These are phyloP conservation scores for Glomeris marginata DNA, from an alignment of 2,888 invertebrate species.

Conservation along the genomic window DNA sequence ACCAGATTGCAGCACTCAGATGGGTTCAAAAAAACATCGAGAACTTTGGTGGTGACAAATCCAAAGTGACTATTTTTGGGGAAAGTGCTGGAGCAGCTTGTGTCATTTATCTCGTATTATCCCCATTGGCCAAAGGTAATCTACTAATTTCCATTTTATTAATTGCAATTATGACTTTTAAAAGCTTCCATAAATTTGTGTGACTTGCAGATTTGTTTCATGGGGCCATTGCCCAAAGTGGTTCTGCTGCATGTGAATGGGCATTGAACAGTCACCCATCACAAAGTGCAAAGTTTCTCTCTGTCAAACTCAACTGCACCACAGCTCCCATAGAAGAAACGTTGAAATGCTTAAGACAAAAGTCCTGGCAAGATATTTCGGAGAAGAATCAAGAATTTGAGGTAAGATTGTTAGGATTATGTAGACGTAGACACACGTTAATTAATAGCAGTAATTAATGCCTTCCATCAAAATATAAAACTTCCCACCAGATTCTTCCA, in stretches of 20 bases:
- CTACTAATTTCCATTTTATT: background rate
- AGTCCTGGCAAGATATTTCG: too few relatives aligned
- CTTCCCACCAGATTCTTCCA: too few relatives aligned
- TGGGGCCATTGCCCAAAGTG: slow-evolving; percentile 11
- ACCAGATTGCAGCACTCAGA: background rate
- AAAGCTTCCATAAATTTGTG: background rate
- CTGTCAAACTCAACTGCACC: background rate
- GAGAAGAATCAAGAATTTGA: too few relatives aligned
- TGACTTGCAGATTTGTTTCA: slow-evolving; percentile 5
- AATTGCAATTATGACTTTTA: background rate
- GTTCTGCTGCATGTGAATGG: slow-evolving; percentile 11
- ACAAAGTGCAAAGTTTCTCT: background rate
- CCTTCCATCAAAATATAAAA: too few relatives aligned
- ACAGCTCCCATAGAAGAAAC: background rate
- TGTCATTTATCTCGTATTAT: slow-evolving; percentile 25
- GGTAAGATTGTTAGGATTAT: too few relatives aligned
- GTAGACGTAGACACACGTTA: too few relatives aligned
- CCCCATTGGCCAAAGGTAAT: slow-evolving; percentile 17
- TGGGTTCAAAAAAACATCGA: slow-evolving; percentile 4
- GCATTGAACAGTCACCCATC: background rate
- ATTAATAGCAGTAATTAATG: too few relatives aligned
- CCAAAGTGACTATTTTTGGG: background rate
- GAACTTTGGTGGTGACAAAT: background rate
- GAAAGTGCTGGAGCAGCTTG: slow-evolving; percentile 1
- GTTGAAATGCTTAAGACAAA: background rate